These are phyloP conservation scores for Quadroppia sp. DNA, from an alignment of 2,888 invertebrate genomes.

Conservation along the genomic window DNA sequence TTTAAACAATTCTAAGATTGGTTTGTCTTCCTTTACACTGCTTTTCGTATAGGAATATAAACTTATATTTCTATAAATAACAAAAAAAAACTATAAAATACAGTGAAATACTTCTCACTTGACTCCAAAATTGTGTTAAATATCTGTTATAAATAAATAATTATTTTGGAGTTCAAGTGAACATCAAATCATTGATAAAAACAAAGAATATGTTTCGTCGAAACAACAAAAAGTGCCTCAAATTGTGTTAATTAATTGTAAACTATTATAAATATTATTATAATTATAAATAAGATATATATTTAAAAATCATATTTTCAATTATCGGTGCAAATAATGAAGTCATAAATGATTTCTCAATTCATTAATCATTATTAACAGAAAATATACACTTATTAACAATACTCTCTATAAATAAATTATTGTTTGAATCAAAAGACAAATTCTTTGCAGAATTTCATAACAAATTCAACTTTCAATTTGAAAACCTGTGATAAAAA, in stretches of 20 bases:
- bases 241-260: conserved; percentile 8
- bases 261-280: conserved; percentile 1
- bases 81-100: no score
- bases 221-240: conserved; percentile 9
- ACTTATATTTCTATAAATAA: no score
- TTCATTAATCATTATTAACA: no score
- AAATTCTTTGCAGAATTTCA: conserved; percentile 9
- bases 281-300: background rate
- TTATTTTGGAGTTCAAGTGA: background rate
- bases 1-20: background rate
- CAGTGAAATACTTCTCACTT: no score
- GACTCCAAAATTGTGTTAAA: no score
- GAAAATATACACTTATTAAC: no score
- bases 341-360: no score
- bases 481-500: conserved; percentile 4
- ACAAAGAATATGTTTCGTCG: no score
- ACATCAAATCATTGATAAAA: no score
- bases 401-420: no score
- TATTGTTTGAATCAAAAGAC: background rate
- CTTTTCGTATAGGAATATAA: background rate
- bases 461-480: background rate
- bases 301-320: conserved; percentile 16
- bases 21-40: background rate
- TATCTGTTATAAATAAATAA: no score
- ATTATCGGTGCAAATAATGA: conserved; percentile 14